Base-by-base conservation (phyloP, 2,888 invertebrate genomes). In the Molorchus minor region DNA sequence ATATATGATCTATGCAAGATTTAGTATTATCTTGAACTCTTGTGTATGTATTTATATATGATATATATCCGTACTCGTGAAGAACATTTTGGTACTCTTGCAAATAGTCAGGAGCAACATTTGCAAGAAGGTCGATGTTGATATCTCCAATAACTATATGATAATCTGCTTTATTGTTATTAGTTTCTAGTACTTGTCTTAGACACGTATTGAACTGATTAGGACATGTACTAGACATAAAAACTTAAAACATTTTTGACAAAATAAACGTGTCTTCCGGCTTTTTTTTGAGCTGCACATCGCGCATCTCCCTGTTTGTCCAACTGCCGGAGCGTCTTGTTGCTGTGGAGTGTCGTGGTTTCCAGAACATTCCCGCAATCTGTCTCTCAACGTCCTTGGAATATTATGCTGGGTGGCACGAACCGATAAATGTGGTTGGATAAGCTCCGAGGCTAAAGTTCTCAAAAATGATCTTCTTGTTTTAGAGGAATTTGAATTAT, bases 151-250 rank as follows among this genome's bases (percentile, higher is more conserved):
- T n/a, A n/a, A n/a, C n/a, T n/a, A n/a, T n/a, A n/a, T n/a, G n/a
- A n/a, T n/a, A n/a, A n/a, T n/a, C n/a, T n/a, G n/a, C n/a, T n/a
- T n/a, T n/a, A n/a, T n/a, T n/a, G n/a, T n/a, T n/a, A n/a, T n/a
- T n/a, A n/a, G n/a, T n/a, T n/a, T n/a, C n/a, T n/a, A n/a, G n/a
- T n/a, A n/a, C n/a, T n/a, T n/a, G n/a, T n/a, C n/a, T n/a, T n/a
- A n/a, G n/a, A n/a, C n/a, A n/a, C n/a, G n/a, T n/a, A n/a, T n/a
- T n/a, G n/a, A n/a, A n/a, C n/a, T n/a, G n/a, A n/a, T n/a, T n/a
- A n/a, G n/a, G n/a, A n/a, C n/a, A n/a, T 58, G 53, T 58, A 46
- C 40, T 41, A 58, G 35, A 46, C 58, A 53, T 46, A 52, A 40
- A 46, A 44, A 53, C 43, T 58, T 58, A 13, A 41, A 41, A 47